A percentile compares a stretch with the other conserved stretches of the same genome.
Conservation (phyloP, 2,888 invertebrate species). For the Platynereis dumerilii region DNA sequence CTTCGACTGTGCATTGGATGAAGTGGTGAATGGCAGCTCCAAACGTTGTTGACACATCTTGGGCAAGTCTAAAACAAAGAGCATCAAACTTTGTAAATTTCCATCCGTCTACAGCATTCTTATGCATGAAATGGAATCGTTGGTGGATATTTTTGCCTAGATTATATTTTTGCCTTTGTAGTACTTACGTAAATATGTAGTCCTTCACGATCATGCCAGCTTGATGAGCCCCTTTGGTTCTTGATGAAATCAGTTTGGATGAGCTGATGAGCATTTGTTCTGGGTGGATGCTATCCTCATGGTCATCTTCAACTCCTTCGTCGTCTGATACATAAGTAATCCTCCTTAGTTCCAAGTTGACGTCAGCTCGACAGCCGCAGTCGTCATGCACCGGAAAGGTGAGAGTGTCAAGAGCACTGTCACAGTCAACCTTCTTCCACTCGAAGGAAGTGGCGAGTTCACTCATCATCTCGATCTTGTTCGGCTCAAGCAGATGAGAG, state of each 20-base stretch:
- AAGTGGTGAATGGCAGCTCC: conserved; percentile 92
- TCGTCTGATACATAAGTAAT: conserved; percentile 23
- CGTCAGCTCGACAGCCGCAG: conserved; percentile 5
- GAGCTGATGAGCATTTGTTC: conserved; percentile 3
- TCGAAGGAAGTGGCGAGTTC: conserved; percentile 23
- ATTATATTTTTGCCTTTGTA: too few species aligned
- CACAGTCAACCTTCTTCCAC: conserved; percentile 14
- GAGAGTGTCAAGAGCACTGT: conserved; percentile 18
- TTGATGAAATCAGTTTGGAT: conserved; percentile 10
- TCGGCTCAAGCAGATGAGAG: background rate
- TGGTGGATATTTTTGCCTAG: too few species aligned
- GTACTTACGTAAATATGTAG: conserved; percentile 46
- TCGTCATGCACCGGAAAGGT: conserved; percentile 2
- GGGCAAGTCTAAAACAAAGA: conserved; percentile 23
- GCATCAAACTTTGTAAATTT: too few species aligned
- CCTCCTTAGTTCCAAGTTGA: conserved; percentile 13
- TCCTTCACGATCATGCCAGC: conserved; percentile 49
- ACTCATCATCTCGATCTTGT: background rate
- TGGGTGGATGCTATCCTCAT: background rate
- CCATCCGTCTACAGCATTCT: too few species aligned
- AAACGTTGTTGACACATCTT: conserved; percentile 86
- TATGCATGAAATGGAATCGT: too few species aligned
- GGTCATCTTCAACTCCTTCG: conserved; percentile 27
- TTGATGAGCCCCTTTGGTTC: conserved; percentile 37
- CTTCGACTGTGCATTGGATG: conserved; percentile 89